phyloP scores from a whole-genome alignment of 2,888 invertebrate species.

The Ochropacha duplaris region DNA sequence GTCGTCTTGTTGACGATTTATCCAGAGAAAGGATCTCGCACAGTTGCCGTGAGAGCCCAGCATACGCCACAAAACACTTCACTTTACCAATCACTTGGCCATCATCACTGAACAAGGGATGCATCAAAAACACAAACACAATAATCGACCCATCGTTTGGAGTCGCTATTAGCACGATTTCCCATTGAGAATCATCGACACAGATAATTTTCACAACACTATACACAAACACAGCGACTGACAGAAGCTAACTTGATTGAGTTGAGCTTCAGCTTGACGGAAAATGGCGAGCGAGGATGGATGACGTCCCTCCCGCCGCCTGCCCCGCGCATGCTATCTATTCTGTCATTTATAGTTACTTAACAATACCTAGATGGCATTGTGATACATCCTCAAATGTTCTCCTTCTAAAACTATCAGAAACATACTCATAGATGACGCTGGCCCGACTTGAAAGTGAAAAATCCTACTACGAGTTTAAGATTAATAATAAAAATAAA shows the following conservation, averaged over 20 bases:
- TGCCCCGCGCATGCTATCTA: slow-evolving; percentile 59
- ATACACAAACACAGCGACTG: slow-evolving; percentile 82
- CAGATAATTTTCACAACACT: slow-evolving; percentile 80
- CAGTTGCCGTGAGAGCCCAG: slow-evolving; percentile 77
- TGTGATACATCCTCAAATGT: slow-evolving; percentile 41
- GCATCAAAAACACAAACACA: slow-evolving; percentile 80
- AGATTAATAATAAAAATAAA: too few relatives aligned
- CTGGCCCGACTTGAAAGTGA: slow-evolving; percentile 5
- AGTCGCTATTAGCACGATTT: slow-evolving; percentile 78
- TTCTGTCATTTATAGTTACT: slow-evolving; percentile 18
- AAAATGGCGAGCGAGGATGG: slow-evolving; percentile 79
- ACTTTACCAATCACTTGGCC: slow-evolving; percentile 80
- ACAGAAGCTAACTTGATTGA: slow-evolving; percentile 81
- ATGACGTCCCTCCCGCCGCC: slow-evolving; percentile 58
- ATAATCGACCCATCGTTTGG: slow-evolving; percentile 78
- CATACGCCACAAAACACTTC: slow-evolving; percentile 81
- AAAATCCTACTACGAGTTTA: background rate
- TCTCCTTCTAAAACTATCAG: slow-evolving; percentile 16
- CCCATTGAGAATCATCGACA: slow-evolving; percentile 81
- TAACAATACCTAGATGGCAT: slow-evolving; percentile 51
- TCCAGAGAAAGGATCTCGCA: slow-evolving; percentile 79
- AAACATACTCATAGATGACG: slow-evolving; percentile 37
- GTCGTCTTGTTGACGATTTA: slow-evolving; percentile 78
- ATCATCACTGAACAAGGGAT: slow-evolving; percentile 77
- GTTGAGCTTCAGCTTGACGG: slow-evolving; percentile 63